These are phyloP conservation scores for Ictalurus furcatus DNA, from an alignment of 2,113 vertebrate genomes.

Conservation along the genomic window DNA sequence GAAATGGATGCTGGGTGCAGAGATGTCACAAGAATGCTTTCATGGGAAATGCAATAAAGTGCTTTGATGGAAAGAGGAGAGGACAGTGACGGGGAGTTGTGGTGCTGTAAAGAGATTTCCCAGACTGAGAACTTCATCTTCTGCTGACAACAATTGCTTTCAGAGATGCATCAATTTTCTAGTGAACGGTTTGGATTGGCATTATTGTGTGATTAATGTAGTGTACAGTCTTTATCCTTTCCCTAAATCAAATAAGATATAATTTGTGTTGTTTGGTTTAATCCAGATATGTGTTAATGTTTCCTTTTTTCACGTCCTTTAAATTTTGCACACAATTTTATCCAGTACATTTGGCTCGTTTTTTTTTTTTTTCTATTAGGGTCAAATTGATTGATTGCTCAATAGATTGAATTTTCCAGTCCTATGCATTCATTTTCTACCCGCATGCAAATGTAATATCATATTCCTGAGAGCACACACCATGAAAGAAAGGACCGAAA, in stretches of 20 bases:
- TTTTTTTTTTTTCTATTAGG: background rate
- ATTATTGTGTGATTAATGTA: slow-evolving; percentile 5
- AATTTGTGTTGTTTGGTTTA: background rate
- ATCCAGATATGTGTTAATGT: background rate
- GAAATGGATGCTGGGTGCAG: slow-evolving; percentile 26
- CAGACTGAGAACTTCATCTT: slow-evolving; percentile 27
- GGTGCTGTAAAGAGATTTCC: slow-evolving; percentile 35
- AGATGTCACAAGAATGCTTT: slow-evolving; percentile 29
- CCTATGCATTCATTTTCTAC: background rate
- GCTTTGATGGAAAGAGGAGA: slow-evolving; percentile 33
- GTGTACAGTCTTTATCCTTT: background rate
- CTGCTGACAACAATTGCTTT: slow-evolving; percentile 27
- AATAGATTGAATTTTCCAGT: slow-evolving; percentile 19
- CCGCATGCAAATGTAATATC: slow-evolving; percentile 14
- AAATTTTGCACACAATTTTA: background rate
- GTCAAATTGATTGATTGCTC: slow-evolving; percentile 18
- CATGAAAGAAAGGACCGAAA: background rate
- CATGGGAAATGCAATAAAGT: slow-evolving; percentile 41
- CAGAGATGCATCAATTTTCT: slow-evolving; percentile 10
- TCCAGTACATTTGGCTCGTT: background rate
- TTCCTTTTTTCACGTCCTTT: background rate
- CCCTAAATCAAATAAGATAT: background rate
- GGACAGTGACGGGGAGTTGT: slow-evolving; percentile 19
- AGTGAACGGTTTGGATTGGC: background rate
- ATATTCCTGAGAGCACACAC: slow-evolving; percentile 14